phyloP scores from a whole-genome alignment of 1,140 invertebrate genomes.

The Ladona fulva region DNA sequence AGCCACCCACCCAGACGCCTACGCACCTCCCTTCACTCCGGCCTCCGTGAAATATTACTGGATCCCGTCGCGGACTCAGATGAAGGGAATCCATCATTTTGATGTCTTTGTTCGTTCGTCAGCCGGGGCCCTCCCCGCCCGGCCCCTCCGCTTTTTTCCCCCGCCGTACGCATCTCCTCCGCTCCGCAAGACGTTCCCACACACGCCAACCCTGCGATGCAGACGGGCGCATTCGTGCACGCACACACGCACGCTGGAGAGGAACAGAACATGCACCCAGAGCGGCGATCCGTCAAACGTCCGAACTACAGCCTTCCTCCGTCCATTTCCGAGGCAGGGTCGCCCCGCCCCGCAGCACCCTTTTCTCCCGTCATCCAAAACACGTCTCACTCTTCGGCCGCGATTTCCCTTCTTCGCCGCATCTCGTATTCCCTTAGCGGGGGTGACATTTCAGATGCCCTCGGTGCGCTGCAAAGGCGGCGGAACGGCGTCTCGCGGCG shows the following conservation, averaged over 20 bases:
- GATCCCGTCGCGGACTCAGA: conserved; percentile 37
- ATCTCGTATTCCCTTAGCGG: neutral
- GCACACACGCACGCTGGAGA: neutral
- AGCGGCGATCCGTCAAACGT: neutral
- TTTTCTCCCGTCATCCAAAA: neutral
- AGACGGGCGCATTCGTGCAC: neutral
- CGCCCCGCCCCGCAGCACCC: too few relatives aligned
- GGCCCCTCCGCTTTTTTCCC: neutral
- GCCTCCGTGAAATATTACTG: conserved; percentile 34
- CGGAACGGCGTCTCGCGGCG: neutral
- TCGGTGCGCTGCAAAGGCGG: neutral
- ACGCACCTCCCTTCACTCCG: neutral
- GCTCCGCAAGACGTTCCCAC: neutral
- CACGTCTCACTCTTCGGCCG: neutral
- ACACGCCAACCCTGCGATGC: neutral
- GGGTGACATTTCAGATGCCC: neutral
- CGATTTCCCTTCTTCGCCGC: neutral
- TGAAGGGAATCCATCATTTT: conserved; percentile 39
- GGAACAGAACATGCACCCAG: neutral
- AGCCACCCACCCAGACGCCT: neutral
- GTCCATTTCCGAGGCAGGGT: neutral
- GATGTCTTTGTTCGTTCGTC: conserved; percentile 36
- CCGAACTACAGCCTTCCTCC: neutral
- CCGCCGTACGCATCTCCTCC: neutral
- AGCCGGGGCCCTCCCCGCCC: neutral